Percentiles rank a stretch among this genome's conserved stretches.
Evolutionary conservation across 2,797 vertebrate genomes (phyloP).

Genomic region (Pogoniulus pusillus): DNA sequence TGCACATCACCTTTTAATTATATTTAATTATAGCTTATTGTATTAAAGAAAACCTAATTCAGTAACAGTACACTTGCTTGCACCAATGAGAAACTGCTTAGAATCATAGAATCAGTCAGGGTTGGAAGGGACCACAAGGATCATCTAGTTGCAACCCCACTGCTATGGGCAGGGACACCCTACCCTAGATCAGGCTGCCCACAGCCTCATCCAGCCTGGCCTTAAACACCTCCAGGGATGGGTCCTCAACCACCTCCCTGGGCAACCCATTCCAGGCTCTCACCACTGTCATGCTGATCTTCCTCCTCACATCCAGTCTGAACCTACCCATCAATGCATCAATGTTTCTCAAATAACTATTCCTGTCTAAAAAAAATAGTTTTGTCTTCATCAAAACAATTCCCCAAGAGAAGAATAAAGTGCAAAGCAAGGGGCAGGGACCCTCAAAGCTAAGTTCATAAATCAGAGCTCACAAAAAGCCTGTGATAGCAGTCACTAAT

Average conservation of each 20-base stretch:
- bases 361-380: neutral
- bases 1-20: neutral
- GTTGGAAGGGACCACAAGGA: too few species aligned
- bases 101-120: too few species aligned
- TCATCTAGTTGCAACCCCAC: too few species aligned
- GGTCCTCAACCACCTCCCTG: too few species aligned
- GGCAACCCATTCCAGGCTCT: too few species aligned
- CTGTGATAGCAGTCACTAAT: neutral
- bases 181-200: too few species aligned
- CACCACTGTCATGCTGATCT: too few species aligned
- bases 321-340: too few species aligned
- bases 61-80: neutral
- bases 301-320: too few species aligned
- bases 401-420: neutral
- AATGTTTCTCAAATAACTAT: neutral
- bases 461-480: neutral
- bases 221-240: too few species aligned
- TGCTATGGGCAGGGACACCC: too few species aligned
- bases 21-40: accelerated
- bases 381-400: neutral
- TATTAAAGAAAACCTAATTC: neutral
- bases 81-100: neutral
- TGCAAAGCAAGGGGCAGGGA: neutral
- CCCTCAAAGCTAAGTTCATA: neutral
- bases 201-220: too few species aligned